Evolutionary conservation across 2,113 vertebrate species (phyloP), one percentile per base, ranked within the genome.

Genomic region (Nibea coibor): DNA sequence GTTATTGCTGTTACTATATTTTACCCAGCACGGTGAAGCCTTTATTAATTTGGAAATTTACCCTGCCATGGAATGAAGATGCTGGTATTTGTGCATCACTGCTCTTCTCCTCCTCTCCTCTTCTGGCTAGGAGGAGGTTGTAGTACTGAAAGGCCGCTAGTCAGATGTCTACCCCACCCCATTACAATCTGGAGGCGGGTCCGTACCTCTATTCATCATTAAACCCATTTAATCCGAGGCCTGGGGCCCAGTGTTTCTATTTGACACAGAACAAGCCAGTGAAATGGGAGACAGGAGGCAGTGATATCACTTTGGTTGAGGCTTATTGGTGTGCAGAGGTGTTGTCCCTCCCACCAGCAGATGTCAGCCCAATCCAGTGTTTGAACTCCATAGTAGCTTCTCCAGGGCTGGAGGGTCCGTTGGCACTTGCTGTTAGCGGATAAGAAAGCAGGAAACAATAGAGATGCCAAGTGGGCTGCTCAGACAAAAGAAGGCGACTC

Each of bases 1-100:
- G 80, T 95, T 95, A 94, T 95, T 93, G 91, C 94, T 92, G 93
- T 94, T 93, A 92, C 94, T 94, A 94, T 95, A 95, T 95, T 96
- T 95, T 94, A 91, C 91, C 81, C 91, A 78, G 87, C 88, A 78
- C 91, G 59, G 61, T 92, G 85, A 92, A 94, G 84, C 86, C 81
- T 85, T 94, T 94, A 94, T 95, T 95, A 89, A 95, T 95, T 94
- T 94, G 88, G 91, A 94, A 94, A 94, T 93, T 80, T 90, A 93
- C 84, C 91, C 94, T 85, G 89, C 85, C 82, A 72, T 77, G 85
- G 92, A 94, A 91, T 91, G 89, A 93, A 93, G 91, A 92, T 78
- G 80, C 74, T 83, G 76, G 59, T 72, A 76, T 88, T 81, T 87
- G 86, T 87, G 81, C 78, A 74, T 72, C 67, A 51, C 50, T 83